A percentile compares a stretch with the other conserved stretches of the same genome.
Evolutionary conservation across 2,888 invertebrate species (phyloP).

Genomic region (Dynastes hyllus): DNA sequence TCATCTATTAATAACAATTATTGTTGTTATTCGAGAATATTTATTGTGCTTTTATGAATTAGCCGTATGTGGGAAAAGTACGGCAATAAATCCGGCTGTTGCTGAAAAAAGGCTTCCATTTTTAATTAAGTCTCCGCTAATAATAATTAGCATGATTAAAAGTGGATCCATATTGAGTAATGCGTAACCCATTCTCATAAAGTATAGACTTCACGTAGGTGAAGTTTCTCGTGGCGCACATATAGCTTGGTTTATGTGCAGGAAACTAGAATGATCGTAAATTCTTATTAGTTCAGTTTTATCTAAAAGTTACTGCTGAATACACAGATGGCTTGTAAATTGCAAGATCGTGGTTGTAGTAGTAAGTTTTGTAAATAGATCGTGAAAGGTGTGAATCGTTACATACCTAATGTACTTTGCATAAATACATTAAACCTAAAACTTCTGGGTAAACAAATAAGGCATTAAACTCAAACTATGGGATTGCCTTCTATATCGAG

Average conservation of each 20-base stretch:
- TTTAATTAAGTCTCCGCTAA: conserved; percentile 49
- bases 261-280: conserved; percentile 44
- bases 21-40: conserved; percentile 51
- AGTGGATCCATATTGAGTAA: conserved; percentile 44
- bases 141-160: conserved; percentile 45
- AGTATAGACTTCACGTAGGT: conserved; percentile 47
- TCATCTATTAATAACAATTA: conserved; percentile 41
- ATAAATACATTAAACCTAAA: no score
- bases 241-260: conserved; percentile 20
- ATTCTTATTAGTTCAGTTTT: conserved; percentile 42
- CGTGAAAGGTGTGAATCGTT: no score
- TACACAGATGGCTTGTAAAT: no score
- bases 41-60: conserved; percentile 48
- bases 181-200: conserved; percentile 33
- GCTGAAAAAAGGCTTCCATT: conserved; percentile 44
- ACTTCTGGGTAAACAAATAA: no score
- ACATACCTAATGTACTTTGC: no score
- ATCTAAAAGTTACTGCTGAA: neutral
- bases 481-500: no score
- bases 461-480: no score
- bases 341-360: no score
- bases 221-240: conserved; percentile 19
- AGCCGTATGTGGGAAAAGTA: conserved; percentile 52
- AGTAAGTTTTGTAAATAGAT: neutral
- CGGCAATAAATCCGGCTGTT: conserved; percentile 43